Evolutionary conservation across 1,140 invertebrate genomes (phyloP), one percentile per base, ranked within the genome.

Genomic region (Lordiphosa mommai): DNA sequence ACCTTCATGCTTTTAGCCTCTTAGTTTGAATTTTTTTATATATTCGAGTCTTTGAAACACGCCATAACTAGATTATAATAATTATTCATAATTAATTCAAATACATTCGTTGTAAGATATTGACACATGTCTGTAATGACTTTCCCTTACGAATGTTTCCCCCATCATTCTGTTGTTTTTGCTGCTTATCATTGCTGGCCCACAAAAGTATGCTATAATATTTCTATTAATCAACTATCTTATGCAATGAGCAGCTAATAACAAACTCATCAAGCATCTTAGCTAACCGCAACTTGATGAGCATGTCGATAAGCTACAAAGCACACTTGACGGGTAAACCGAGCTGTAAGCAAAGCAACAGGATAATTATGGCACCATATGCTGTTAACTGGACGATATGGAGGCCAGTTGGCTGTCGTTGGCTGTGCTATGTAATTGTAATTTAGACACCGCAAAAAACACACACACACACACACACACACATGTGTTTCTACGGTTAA

Each of bases 311-410:
- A 69, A 72, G 61, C 65, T 82, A 23, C 20, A 4, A 23, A 23
- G 55, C 55, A 38, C 53, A 64, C 29, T 36, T 7, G 40, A 53
- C 40, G 37, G 59, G 65, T 67, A 68, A 76, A 40, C 61, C 37
- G 77, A 84, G 63, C 49, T 38, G 16, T 14, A 29, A 41, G 16
- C 17, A 50, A 61, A 69, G 74, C 74, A 82, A 74, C 76, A 76
- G 71, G 77, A 82, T 76, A 82, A 82, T 84, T 82, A 76, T 80
- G 52, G 55, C 30, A 60, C 76, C 76, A 82, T 82, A 82, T 82
- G 76, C 58, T 82, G 10, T 29, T 17, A 23, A 27, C 43, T 29
- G 9, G 59, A 16, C 23, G 51, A 55, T 37, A 32, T 43, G 56
- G 51, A 66, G 61, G 72, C 48, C 72, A 71, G 61, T 61, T 61